Base-by-base conservation (phyloP, 1,140 invertebrate genomes). In the Sycobia sp. region DNA sequence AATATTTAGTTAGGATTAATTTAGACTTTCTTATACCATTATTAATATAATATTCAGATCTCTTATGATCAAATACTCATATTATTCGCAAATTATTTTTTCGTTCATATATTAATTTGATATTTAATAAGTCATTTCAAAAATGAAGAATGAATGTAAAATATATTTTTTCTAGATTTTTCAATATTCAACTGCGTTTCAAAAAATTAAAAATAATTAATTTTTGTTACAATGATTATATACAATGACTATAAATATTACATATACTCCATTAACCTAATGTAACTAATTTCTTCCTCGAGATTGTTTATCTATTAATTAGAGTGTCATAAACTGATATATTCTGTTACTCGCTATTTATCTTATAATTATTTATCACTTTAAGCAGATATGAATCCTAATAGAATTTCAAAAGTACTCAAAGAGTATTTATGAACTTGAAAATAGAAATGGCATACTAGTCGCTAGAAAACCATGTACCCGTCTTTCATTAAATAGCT, bases 41-140 rank as follows among this genome's bases (percentile, higher is more conserved):
- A 50, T 50, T 50, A 49, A 57, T 57, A 51, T 51, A 63, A 54
- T n/a, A 27, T 63, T 56, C 36, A 63, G 44, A 63, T 57, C 54
- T 57, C 9, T 36, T 51, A 41, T 41, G 27, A 63, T 57, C 16
- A 27, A 57, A 56, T 46, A 41, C 9, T 57, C 36, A 51, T 55
- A 34, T 41, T 66, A 62, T 66, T 44, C 34, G 66, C 41, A 68
- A 68, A 57, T 67, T 68, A 69, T 53, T 57, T 66, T 69, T 69
- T 63, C 68, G 63, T 68, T 62, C 36, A 43, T 46, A 36, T 69
- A 66, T 50, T 56, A 60, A 59, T 57, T 46, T 46, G 20, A 55
- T 67, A 66, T 51, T 62, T 62, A 50, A 57, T 5, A 53, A 57
- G 51, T 57, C 51, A 54, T 63, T 63, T 39, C 41, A 47, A 20